Base-by-base conservation (phyloP, 2,888 invertebrate species). In the Cremastinae sp. region DNA sequence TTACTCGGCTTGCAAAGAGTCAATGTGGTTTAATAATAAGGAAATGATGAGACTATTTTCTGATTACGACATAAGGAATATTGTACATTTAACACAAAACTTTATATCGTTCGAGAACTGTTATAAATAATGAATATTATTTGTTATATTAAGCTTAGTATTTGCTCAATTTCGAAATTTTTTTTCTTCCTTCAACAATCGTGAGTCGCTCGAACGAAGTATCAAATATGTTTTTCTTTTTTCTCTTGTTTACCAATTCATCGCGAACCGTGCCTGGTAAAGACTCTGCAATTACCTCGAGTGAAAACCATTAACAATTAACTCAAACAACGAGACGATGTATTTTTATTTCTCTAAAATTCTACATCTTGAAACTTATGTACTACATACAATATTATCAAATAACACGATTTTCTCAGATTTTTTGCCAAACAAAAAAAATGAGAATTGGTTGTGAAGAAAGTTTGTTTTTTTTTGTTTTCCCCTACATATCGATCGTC, bases 261-360 rank as follows among this genome's bases (percentile, higher is more conserved):
- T 47, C 47, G 54, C 61, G 14, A 16, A 41, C 51, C 22, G 56
- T 58, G 74, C 74, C 65, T 51, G 54, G 45, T 14, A 53, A 53
- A 34, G n/a, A 18, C 8, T 56, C 14, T 16, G 53, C 28, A 28
- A 59, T 66, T 12, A n/a, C 43, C 36, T 22, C 9, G 56, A 66
- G 61, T 68, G 49, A 61, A 61, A 10, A 22, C 38, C 9, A 45
- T 5, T 47, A 53, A 12, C 22, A 16, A 0, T 18, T 68, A 49
- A 72, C 56, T 69, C 59, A 36, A 70, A 73, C 62, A 73, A 76
- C 64, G 69, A 73, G 58, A 68, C 43, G 51, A 61, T 53, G 58
- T 73, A 73, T 66, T n/a, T 75, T 75, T 71, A 72, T 75, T 72
- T 41, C 54, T 64, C 51, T 43, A 66, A 51, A 73, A 58, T 38